Conservation (phyloP, 2,888 invertebrate species). For the Limnephilus rhombicus region DNA sequence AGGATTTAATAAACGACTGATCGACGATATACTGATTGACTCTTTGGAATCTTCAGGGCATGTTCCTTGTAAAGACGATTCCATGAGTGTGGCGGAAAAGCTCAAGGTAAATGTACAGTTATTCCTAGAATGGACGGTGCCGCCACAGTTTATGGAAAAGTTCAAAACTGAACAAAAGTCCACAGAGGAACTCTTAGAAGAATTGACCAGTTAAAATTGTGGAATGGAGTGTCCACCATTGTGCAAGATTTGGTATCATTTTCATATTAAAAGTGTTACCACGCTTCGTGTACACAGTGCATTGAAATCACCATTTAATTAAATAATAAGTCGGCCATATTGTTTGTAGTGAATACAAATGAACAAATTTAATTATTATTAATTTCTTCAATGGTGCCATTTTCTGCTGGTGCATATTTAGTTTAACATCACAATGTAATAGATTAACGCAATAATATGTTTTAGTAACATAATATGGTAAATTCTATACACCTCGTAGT, state of each 20-base stretch:
- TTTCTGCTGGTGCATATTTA: slow-evolving; percentile 35
- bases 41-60: slow-evolving; percentile 87
- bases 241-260: slow-evolving; percentile 7
- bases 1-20: slow-evolving; percentile 83
- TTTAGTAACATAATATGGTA: neutral
- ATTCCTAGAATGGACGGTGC: slow-evolving; percentile 89
- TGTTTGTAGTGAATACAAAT: slow-evolving; percentile 32
- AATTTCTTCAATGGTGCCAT: slow-evolving; percentile 34
- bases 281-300: neutral
- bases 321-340: slow-evolving; percentile 35
- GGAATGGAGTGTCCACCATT: neutral
- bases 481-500: neutral
- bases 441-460: neutral
- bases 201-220: slow-evolving; percentile 76
- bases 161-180: slow-evolving; percentile 86
- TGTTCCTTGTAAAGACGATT: slow-evolving; percentile 79
- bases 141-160: slow-evolving; percentile 86
- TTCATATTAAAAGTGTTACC: slow-evolving; percentile 33
- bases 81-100: slow-evolving; percentile 79
- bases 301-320: slow-evolving; percentile 15
- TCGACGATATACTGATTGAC: slow-evolving; percentile 89
- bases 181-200: slow-evolving; percentile 88
- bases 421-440: slow-evolving; percentile 11
- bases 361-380: slow-evolving; percentile 31
- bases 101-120: slow-evolving; percentile 87